phyloP scores from a whole-genome alignment of 2,113 vertebrate species.

The Hydrolagus affinis region DNA sequence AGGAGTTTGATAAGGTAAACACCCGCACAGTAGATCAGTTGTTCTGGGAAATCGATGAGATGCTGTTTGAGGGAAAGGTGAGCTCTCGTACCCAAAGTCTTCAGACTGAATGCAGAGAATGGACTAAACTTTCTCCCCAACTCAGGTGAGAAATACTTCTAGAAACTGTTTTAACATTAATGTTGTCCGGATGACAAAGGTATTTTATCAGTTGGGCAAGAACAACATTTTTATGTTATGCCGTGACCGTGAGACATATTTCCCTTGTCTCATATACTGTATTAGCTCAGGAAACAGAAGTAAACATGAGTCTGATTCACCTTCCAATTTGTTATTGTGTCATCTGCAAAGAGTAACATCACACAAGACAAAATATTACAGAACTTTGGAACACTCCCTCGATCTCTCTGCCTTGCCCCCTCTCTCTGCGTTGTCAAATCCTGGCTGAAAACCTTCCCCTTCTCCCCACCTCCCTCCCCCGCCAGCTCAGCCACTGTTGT shows the following conservation, averaged over 20 bases:
- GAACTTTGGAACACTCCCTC: background rate
- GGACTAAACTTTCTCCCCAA: conserved; percentile 62
- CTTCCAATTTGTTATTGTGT: too few relatives aligned
- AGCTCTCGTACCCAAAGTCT: conserved; percentile 56
- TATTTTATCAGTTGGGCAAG: too few relatives aligned
- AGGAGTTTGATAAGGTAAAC: conserved; percentile 72
- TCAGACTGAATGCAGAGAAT: conserved; percentile 61
- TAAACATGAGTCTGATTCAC: too few relatives aligned
- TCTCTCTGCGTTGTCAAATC: background rate
- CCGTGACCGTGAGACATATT: too few relatives aligned
- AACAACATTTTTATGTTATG: too few relatives aligned
- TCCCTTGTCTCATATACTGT: too few relatives aligned
- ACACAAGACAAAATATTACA: too few relatives aligned
- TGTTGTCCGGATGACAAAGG: background rate
- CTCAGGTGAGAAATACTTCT: conserved; percentile 52
- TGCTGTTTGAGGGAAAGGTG: conserved; percentile 70
- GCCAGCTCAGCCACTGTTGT: too few relatives aligned
- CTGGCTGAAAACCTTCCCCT: background rate
- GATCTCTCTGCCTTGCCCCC: background rate
- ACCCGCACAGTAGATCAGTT: conserved; percentile 63
- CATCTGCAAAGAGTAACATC: too few relatives aligned
- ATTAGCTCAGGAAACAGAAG: too few relatives aligned
- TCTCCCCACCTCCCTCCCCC: too few relatives aligned
- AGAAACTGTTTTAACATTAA: background rate
- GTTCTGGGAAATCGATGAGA: conserved; percentile 69